Base-by-base conservation (phyloP, 2,113 vertebrate species). In the Corydoras sp. region DNA sequence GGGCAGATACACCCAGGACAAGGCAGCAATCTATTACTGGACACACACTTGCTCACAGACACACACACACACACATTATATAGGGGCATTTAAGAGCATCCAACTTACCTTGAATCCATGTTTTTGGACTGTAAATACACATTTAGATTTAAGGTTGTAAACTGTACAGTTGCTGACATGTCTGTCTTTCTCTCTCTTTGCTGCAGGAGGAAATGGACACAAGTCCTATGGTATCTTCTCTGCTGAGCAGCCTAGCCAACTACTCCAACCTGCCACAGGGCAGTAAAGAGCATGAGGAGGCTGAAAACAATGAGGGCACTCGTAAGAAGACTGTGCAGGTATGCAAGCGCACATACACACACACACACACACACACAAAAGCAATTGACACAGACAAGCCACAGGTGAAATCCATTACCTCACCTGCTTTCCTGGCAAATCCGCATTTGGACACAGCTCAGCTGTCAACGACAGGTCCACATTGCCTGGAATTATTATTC, bases 141-240 rank as follows among this genome's bases (percentile, higher is more conserved):
- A 24, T 24, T 24, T 24, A 24, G 18, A 1, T 24, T 24, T 24
- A 24, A 24, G 2, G 18, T 24, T 24, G 18, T 24, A 24, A 50
- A 7, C 49, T 50, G 49, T 50, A 50, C 49, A 50, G 49, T 11
- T 9, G 49, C 49, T 50, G 18, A 24, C 14, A 4, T 56, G 43
- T 58, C 12, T 71, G 10, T 71, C 11, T 72, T 14, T 55, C 65
- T 81, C 18, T 66, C 62, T 24, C 75, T 68, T 24, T 71, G 18
- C 18, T 2, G 0, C 82, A 99, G 97, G 97, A 99, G 87, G 97
- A 99, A 88, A 98, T 99, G 94, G 96, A 99, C 82, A 98, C 95
- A 50, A 98, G 92, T 76, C 97, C 97, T 8, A 99, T 98, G 96
- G 97, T 99, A n/a, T 95, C 96, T 0, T 97, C 96, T 65, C 80